These are phyloP conservation scores for Mastigias papua DNA, from an alignment of 30 jellyfish, hydroid and myxozoan genomes.

Conservation along the genomic window DNA sequence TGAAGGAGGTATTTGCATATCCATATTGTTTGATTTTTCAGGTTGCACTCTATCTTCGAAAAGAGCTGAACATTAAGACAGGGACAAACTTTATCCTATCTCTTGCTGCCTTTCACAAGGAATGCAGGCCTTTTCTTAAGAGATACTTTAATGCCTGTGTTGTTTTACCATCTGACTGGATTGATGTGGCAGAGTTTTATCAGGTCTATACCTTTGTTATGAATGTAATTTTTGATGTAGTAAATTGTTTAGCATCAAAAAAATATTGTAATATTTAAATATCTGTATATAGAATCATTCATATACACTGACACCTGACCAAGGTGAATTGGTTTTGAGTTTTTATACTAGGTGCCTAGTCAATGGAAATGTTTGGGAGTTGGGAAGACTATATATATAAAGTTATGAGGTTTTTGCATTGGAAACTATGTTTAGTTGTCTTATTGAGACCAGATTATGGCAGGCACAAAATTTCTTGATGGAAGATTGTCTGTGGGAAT, in stretches of 20 bases:
- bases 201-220: constrained; percentile 46
- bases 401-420: too few species aligned
- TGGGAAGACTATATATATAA: too few species aligned
- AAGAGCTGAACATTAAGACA: constrained; percentile 78
- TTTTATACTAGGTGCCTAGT: too few species aligned
- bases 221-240: too few species aligned
- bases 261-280: too few species aligned
- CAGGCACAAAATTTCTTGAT: background rate
- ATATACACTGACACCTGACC: too few species aligned
- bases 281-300: too few species aligned
- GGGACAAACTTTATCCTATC: constrained; percentile 80
- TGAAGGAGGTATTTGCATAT: background rate
- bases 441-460: background rate
- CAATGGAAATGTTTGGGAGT: too few species aligned
- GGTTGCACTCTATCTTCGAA: constrained; percentile 81
- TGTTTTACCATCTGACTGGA: constrained; percentile 94
- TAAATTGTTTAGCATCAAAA: too few species aligned
- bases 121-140: constrained; percentile 81
- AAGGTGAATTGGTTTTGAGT: too few species aligned
- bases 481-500: too few species aligned
- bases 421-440: too few species aligned
- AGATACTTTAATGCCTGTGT: constrained; percentile 66
- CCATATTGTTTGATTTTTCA: background rate
- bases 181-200: constrained; percentile 89
- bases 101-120: constrained; percentile 73